Evolutionary conservation across 2,113 vertebrate species (phyloP), one percentile per base, ranked within the genome.

Genomic region (Lagopus muta): DNA sequence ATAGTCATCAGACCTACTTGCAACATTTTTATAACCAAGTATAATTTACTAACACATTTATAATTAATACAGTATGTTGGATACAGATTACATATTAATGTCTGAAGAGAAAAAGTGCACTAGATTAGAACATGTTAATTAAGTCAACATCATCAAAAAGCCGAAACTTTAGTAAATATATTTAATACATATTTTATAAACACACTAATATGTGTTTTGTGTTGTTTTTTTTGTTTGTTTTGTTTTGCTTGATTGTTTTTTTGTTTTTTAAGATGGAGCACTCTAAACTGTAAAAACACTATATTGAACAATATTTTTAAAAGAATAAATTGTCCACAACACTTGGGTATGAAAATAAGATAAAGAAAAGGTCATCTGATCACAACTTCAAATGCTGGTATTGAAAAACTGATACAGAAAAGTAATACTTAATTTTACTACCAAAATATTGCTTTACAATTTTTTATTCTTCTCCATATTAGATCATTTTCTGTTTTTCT

Each of bases 401-500:
- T 84, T 88, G 83, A 94, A 81, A 70, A 67, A 42, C 66, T 93
- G 8, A 91, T 92, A 57, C 80, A n/a, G 57, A 87, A 71, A 85
- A 54, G 74, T 79, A 80, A 54, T 52, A 84, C 57, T 90, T 85
- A 27, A 89, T 12, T 34, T 74, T 90, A 73, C 83, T 83, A 50
- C n/a, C 90, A 69, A 92, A 95, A 69, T 93, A 88, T 36, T 52
- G 30, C 34, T 92, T 65, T 80, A 36, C 38, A 75, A 67, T 96
- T 96, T 90, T 95, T 93, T 88, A 93, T 58, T 94, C 90, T 96
- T 95, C 93, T 91, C 72, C 89, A 90, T 62, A 79, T 94, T 89
- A 93, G 91, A 97, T 92, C 72, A 81, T 96, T 97, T 38, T 38
- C 38, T 97, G 83, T 47, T 38, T 94, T 97, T 96, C 80, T 95